Conservation (phyloP, 2,888 invertebrate genomes). For the Polietes domitor region DNA sequence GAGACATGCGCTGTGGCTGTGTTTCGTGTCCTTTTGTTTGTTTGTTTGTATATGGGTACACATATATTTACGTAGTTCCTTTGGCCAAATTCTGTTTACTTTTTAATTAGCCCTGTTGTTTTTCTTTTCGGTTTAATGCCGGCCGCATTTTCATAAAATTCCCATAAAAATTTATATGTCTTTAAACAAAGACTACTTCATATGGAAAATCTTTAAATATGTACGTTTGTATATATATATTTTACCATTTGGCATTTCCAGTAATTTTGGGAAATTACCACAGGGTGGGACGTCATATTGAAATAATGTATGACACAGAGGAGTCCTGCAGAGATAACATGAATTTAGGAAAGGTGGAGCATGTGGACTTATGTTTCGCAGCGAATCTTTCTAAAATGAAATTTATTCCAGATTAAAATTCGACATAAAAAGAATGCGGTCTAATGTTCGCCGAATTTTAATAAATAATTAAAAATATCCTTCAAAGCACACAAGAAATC, state of each 20-base stretch:
- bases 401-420: too few species aligned
- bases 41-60: slow-evolving; percentile 16
- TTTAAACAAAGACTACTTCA: not conserved
- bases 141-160: slow-evolving; percentile 25
- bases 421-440: too few species aligned
- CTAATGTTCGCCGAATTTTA: too few species aligned
- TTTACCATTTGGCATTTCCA: too few species aligned
- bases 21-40: slow-evolving; percentile 7
- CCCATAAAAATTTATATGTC: slow-evolving; percentile 9
- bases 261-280: not conserved
- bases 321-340: not conserved
- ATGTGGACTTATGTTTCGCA: too few species aligned
- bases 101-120: slow-evolving; percentile 14
- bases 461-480: too few species aligned
- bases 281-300: not conserved
- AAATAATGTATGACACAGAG: not conserved
- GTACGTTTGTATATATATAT: too few species aligned
- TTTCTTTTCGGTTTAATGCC: slow-evolving; percentile 3
- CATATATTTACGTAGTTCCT: too few species aligned
- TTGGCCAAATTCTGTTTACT: slow-evolving; percentile 5
- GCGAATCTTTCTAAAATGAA: too few species aligned
- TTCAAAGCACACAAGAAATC: too few species aligned
- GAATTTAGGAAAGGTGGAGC: too few species aligned
- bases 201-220: not conserved
- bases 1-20: slow-evolving; percentile 54